Evolutionary conservation across 2,888 invertebrate species (phyloP).

Genomic region (Marronus borbonicus): DNA sequence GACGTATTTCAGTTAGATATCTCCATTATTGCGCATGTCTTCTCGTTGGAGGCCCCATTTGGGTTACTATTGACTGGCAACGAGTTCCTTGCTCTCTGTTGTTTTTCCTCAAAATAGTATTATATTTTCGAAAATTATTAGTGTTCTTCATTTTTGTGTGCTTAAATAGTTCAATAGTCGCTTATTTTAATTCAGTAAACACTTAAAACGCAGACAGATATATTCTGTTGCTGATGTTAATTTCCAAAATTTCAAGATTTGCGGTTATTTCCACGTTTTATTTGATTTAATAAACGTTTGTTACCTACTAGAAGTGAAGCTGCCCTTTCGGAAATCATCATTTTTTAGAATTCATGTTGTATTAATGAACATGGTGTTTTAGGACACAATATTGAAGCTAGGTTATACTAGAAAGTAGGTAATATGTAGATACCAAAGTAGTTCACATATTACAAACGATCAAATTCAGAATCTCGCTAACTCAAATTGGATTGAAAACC

Average conservation of each 20-base stretch:
- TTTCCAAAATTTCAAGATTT: not conserved
- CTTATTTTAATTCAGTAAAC: no score
- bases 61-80: constrained; percentile 33
- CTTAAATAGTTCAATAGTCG: no score
- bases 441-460: constrained; percentile 3
- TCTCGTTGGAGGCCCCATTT: constrained; percentile 28
- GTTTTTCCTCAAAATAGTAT: constrained; percentile 12
- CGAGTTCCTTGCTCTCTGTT: not conserved
- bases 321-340: not conserved
- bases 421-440: not conserved
- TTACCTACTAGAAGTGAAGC: not conserved
- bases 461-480: constrained; percentile 10
- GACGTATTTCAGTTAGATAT: not conserved
- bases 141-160: no score
- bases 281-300: not conserved
- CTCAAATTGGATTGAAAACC: constrained; percentile 28
- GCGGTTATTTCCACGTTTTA: not conserved
- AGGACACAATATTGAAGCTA: no score
- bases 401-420: no score
- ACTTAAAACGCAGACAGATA: no score
- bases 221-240: not conserved
- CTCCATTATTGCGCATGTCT: constrained; percentile 33
- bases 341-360: not conserved
- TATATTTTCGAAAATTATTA: not conserved
- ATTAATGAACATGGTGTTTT: not conserved